Conservation (phyloP, 2,113 vertebrate species). For the Oreochromis spilurus region DNA sequence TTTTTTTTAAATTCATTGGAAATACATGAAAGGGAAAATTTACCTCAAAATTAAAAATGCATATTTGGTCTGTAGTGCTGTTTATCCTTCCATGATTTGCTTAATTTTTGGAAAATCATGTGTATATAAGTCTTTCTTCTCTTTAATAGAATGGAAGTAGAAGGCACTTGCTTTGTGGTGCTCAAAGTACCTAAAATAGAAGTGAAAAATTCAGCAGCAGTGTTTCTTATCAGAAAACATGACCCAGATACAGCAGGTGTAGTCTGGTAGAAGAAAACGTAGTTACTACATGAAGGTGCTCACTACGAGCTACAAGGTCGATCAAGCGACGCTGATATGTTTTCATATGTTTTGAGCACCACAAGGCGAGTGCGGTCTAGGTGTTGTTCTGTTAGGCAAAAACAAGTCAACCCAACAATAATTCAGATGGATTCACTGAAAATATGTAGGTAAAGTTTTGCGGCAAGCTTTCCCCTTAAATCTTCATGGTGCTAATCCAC, state of each 20-base stretch:
- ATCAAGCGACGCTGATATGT: background rate
- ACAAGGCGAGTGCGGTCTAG: background rate
- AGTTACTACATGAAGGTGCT: background rate
- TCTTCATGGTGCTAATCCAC: background rate
- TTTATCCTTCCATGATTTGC: background rate
- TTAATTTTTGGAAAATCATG: background rate
- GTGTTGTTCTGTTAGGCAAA: background rate
- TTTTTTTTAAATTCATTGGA: background rate
- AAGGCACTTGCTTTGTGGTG: rapidly evolving
- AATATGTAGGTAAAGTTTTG: background rate
- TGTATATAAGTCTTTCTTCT: background rate
- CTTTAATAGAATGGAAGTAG: background rate
- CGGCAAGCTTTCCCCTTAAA: background rate
- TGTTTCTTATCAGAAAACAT: background rate
- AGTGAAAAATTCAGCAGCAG: background rate
- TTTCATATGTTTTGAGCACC: background rate
- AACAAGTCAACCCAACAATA: background rate
- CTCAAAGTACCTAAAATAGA: background rate
- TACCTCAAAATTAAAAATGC: background rate
- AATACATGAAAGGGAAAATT: background rate
- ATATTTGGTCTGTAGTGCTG: background rate
- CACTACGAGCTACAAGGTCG: background rate
- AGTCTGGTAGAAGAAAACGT: background rate
- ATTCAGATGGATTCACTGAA: background rate
- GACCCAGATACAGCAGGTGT: background rate